Percentiles rank a stretch among this genome's conserved stretches.
These are phyloP conservation scores for Psammodynastes pulverulentus DNA, from an alignment of 2,113 vertebrate species.

Conservation along the genomic window DNA sequence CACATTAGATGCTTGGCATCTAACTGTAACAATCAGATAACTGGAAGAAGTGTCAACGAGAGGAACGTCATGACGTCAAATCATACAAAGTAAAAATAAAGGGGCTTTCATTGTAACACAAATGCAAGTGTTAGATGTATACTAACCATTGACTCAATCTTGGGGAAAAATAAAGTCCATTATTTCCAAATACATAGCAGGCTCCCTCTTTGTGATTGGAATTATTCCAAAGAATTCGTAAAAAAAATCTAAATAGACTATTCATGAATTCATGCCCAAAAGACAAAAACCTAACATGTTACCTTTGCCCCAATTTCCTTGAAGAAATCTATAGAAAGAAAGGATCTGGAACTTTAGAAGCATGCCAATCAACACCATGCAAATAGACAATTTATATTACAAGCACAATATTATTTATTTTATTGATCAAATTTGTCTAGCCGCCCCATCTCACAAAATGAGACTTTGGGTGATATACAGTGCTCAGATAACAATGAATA, in stretches of 20 bases:
- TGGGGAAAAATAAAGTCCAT: constrained; percentile 40
- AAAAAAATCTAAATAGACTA: constrained; percentile 11
- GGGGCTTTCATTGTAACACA: constrained; percentile 36
- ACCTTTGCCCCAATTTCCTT: neutral
- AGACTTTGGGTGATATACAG: neutral
- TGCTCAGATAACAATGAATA: neutral
- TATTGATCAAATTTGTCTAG: neutral
- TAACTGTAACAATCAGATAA: constrained; percentile 61
- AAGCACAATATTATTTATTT: constrained; percentile 18
- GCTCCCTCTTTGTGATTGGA: constrained; percentile 25
- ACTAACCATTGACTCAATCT: constrained; percentile 39
- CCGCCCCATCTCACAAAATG: neutral
- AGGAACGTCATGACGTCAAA: constrained; percentile 56
- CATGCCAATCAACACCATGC: neutral
- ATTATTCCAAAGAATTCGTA: constrained; percentile 21
- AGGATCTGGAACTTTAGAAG: neutral
- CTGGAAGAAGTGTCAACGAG: constrained; percentile 53
- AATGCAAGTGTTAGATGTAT: constrained; percentile 44
- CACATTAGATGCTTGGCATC: constrained; percentile 63
- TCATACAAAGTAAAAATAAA: constrained; percentile 38
- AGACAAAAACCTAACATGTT: constrained; percentile 16
- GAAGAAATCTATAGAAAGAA: neutral
- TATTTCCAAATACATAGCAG: constrained; percentile 16
- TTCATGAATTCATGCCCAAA: neutral
- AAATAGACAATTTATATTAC: constrained; percentile 8